Percentiles rank a stretch among this genome's conserved stretches.
phyloP scores from a whole-genome alignment of 2,113 vertebrate species.

The Poeciliopsis prolifica region DNA sequence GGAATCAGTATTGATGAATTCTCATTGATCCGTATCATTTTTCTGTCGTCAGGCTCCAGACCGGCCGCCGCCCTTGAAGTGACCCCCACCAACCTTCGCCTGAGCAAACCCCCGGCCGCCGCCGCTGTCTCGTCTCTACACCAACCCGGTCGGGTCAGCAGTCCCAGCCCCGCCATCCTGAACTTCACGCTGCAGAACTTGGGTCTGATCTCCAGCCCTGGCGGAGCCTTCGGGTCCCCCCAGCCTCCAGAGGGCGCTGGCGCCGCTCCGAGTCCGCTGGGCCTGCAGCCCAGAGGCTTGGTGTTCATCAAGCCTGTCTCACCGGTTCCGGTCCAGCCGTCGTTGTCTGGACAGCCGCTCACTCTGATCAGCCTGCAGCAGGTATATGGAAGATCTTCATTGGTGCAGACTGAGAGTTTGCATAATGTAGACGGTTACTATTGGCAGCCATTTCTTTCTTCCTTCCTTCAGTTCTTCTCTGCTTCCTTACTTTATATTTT shows the following conservation, averaged over 20 bases:
- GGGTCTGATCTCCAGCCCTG: slow-evolving; percentile 82
- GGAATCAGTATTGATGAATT: too few species aligned
- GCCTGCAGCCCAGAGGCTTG: slow-evolving; percentile 78
- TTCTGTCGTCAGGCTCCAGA: slow-evolving; percentile 81
- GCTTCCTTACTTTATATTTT: too few species aligned
- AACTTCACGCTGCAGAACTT: slow-evolving; percentile 94
- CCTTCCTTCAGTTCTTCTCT: too few species aligned
- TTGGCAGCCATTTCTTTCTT: too few species aligned
- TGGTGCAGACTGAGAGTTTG: background rate
- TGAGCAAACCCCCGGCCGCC: slow-evolving; percentile 54
- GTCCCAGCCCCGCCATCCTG: slow-evolving; percentile 86
- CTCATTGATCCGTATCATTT: too few species aligned
- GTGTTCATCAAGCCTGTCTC: slow-evolving; percentile 77
- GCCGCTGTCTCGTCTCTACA: slow-evolving; percentile 70
- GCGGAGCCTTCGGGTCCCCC: slow-evolving; percentile 25
- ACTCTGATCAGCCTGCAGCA: slow-evolving; percentile 76
- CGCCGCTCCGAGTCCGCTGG: slow-evolving; percentile 57
- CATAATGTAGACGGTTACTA: background rate
- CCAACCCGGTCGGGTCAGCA: slow-evolving; percentile 71
- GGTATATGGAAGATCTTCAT: slow-evolving; percentile 52
- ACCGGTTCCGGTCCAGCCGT: slow-evolving; percentile 44
- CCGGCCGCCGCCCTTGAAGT: slow-evolving; percentile 81
- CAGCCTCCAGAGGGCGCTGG: slow-evolving; percentile 64
- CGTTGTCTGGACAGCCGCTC: slow-evolving; percentile 62
- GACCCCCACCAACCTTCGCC: slow-evolving; percentile 82